Evolutionary conservation across 2,888 invertebrate species (phyloP).

Genomic region (Ephialtes manifestator): DNA sequence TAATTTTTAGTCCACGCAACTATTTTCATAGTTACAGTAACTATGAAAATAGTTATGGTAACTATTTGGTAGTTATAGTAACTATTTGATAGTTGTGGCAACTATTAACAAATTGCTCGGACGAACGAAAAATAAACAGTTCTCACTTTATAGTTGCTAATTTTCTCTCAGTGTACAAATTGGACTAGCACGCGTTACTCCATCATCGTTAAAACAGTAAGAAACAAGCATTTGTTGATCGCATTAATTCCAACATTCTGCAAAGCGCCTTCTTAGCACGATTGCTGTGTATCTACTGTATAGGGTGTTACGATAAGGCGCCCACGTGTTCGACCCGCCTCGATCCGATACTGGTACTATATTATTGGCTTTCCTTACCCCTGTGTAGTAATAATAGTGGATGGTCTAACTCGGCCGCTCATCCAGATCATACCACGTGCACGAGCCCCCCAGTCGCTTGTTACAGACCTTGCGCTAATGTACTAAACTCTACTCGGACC

Average conservation of each 20-base stretch:
- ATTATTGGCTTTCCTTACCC: constrained; percentile 57
- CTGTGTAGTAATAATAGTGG: constrained; percentile 54
- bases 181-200: no score
- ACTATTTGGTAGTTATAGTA: no score
- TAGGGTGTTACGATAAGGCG: constrained; percentile 21
- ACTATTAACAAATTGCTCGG: no score
- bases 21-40: no score
- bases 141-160: no score
- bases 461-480: neutral
- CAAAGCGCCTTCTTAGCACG: neutral
- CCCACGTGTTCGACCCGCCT: constrained; percentile 13
- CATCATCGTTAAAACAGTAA: neutral
- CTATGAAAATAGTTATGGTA: no score
- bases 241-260: neutral
- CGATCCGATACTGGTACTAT: constrained; percentile 38
- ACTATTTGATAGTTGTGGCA: no score
- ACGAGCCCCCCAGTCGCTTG: constrained; percentile 2
- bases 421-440: constrained; percentile 64
- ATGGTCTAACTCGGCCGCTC: constrained; percentile 56
- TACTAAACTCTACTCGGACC: constrained; percentile 32
- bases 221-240: neutral
- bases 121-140: no score
- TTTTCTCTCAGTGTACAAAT: no score
- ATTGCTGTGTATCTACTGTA: neutral
- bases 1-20: no score